Evolutionary conservation across 2,797 vertebrate genomes (phyloP).

Genomic region (Smutsia gigantea): DNA sequence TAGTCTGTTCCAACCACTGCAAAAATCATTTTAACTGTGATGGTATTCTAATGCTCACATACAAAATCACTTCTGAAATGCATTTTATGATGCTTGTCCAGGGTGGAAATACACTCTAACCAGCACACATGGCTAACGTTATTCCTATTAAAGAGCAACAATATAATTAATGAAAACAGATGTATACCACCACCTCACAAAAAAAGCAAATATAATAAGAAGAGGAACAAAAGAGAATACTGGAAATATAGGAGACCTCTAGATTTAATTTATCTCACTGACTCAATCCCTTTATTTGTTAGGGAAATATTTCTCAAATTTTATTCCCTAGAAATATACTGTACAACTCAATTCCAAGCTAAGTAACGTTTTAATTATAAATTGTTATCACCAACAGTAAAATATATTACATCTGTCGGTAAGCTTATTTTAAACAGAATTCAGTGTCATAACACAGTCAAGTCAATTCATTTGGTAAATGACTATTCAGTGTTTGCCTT

Average conservation of each 20-base stretch:
- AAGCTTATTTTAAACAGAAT: constrained; percentile 52
- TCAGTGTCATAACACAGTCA: neutral
- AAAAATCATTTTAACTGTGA: constrained; percentile 66
- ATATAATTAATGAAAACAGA: constrained; percentile 51
- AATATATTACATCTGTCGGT: neutral
- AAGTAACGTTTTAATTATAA: constrained; percentile 62
- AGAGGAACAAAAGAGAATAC: neutral
- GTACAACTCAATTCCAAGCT: constrained; percentile 56
- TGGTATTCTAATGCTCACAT: constrained; percentile 37
- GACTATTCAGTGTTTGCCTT: constrained; percentile 30
- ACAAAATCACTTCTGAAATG: constrained; percentile 63
- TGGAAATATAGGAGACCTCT: constrained; percentile 1
- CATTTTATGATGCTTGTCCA: constrained; percentile 3
- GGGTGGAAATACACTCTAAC: neutral
- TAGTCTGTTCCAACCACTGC: constrained; percentile 55
- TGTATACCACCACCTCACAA: neutral
- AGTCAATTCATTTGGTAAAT: constrained; percentile 47
- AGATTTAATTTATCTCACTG: neutral
- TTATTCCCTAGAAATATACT: constrained; percentile 41
- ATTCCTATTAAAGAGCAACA: constrained; percentile 24
- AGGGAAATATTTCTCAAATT: constrained; percentile 45
- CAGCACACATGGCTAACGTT: neutral
- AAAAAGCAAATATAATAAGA: neutral
- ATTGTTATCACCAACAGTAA: neutral
- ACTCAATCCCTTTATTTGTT: constrained; percentile 37